Base-by-base conservation (phyloP, 1,140 invertebrate genomes). In the Drosophila sucinea region DNA sequence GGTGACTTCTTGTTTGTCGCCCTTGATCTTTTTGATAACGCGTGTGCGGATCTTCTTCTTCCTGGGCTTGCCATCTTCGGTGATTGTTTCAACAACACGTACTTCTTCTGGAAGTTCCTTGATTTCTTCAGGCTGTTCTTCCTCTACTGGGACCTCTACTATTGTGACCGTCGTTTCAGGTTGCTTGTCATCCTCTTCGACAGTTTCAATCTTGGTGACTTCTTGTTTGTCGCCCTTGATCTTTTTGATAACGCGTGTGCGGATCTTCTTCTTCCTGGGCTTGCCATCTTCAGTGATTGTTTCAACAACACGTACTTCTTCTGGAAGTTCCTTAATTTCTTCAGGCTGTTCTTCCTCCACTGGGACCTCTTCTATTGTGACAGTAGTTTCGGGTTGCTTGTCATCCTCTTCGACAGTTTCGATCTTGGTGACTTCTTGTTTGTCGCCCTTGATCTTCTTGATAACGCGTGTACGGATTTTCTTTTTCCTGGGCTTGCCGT, bases 1-100 rank as follows among this genome's bases (percentile, higher is more conserved):
- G 47, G 47, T 51, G 47, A 51, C 47, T 51, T 51, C 47, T 51
- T 51, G 47, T 25, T 51, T 51, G 47, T 27, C 47, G 5, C 47
- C 47, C 47, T 51, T 51, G 47, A 51, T 17, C 47, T 51, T 51
- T 17, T 51, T 51, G 47, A 51, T 51, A 25, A 51, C 47, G 23
- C 47, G 47, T 51, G 47, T 51, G 5, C 47, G 47, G 25, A 51
- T 51, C 47, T 51, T 51, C 47, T 51, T 51, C 17, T 51, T 51
- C 47, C 23, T 51, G 3, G 47, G 47, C 7, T 51, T 51, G 5
- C 47, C 47, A 5, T 51, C 47, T 51, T 51, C 47, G 6, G 47
- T 23, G 5, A 51, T 51, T n/a, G 17, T 51, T 51, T 51, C 47
- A 25, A 51, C 23, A 23, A 51, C 23, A 25, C 47, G 47, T 23